Evolutionary conservation across 2,888 invertebrate genomes (phyloP).

Genomic region (Parnassius glacialis): DNA sequence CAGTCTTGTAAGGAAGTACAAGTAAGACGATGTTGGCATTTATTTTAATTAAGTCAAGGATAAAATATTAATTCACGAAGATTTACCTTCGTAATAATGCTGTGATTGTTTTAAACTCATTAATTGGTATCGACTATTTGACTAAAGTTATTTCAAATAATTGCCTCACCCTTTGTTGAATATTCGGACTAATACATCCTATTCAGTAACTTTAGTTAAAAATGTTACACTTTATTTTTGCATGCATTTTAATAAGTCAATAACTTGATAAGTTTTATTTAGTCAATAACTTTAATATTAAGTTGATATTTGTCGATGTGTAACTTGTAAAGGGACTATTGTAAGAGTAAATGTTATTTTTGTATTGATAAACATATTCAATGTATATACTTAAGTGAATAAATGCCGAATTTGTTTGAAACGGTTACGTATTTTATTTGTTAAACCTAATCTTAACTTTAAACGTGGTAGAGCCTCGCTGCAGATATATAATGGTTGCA

Average conservation of each 20-base stretch:
- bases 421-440: background rate
- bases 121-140: background rate
- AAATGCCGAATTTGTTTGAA: conserved; percentile 23
- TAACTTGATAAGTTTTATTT: too few species aligned
- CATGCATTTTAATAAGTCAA: conserved; percentile 17
- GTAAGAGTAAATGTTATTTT: conserved; percentile 22
- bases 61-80: too few species aligned
- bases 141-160: background rate
- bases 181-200: too few species aligned
- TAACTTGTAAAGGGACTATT: conserved; percentile 15
- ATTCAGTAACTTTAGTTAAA: background rate
- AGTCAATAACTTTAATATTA: background rate
- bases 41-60: too few species aligned
- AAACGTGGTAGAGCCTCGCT: too few species aligned
- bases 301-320: background rate
- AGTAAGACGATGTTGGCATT: too few species aligned
- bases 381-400: conserved; percentile 25
- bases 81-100: conserved; percentile 4
- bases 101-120: conserved; percentile 8
- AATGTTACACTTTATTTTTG: conserved; percentile 10
- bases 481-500: background rate
- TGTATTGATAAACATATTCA: conserved; percentile 11
- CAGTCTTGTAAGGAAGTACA: too few species aligned
- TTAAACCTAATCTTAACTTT: background rate
- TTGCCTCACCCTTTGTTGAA: too few species aligned